A percentile compares a stretch with the other conserved stretches of the same genome.
These are phyloP conservation scores for Portunus trituberculatus DNA, from an alignment of 1,140 invertebrate species.

Conservation along the genomic window DNA sequence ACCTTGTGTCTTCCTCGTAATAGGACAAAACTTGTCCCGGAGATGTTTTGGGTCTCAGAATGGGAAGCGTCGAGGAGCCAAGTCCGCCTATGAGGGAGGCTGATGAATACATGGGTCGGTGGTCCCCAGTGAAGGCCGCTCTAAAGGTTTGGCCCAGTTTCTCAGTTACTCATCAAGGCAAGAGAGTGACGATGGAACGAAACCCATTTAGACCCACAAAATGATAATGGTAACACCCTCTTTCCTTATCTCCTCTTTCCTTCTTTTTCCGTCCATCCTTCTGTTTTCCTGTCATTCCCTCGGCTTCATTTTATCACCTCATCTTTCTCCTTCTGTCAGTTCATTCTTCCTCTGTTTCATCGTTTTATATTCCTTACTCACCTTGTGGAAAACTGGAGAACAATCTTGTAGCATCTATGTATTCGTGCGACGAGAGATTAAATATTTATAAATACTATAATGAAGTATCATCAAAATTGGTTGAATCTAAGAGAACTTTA, in stretches of 20 bases:
- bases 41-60: neutral
- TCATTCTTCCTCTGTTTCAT: neutral
- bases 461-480: too few relatives aligned
- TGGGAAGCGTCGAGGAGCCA: neutral
- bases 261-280: neutral
- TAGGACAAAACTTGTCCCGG: too few relatives aligned
- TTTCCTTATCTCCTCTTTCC: neutral
- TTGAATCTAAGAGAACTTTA: too few relatives aligned
- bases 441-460: too few relatives aligned
- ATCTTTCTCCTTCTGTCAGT: neutral
- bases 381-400: neutral
- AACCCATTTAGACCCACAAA: neutral
- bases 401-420: neutral
- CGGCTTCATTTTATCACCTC: neutral
- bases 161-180: neutral
- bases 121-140: neutral
- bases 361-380: neutral
- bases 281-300: neutral
- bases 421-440: neutral
- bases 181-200: neutral
- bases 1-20: too few relatives aligned
- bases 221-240: slow-evolving; percentile 10
- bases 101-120: neutral
- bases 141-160: neutral
- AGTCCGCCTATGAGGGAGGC: neutral